Conservation (phyloP, 2,797 vertebrate species). For the Urocyon cinereoargenteus region DNA sequence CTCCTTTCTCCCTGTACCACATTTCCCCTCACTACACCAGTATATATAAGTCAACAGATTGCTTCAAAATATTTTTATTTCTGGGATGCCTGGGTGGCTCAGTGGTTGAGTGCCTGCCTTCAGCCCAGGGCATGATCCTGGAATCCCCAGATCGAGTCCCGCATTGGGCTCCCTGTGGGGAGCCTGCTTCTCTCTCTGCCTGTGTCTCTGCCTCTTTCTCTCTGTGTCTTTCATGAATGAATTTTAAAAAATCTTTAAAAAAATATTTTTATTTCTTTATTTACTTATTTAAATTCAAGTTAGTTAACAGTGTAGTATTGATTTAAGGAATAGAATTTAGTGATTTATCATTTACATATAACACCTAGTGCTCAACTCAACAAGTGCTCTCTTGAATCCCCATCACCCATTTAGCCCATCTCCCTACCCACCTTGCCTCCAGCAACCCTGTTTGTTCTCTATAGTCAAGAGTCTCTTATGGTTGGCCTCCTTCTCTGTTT, state of each 20-base stretch:
- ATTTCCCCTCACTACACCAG: slow-evolving; percentile 7
- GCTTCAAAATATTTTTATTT: not conserved
- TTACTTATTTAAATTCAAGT: not conserved
- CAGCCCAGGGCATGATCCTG: too few relatives aligned
- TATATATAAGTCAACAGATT: slow-evolving; percentile 35
- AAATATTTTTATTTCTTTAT: not conserved
- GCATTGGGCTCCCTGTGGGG: too few relatives aligned
- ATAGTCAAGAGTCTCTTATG: not conserved
- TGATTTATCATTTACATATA: not conserved
- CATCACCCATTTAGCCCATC: not conserved
- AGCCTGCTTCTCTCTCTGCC: too few relatives aligned
- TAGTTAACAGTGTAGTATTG: not conserved
- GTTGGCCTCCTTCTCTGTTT: not conserved
- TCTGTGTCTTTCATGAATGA: too few relatives aligned
- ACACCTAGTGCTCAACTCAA: not conserved
- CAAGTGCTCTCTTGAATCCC: not conserved
- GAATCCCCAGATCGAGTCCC: too few relatives aligned
- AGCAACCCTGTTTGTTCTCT: not conserved
- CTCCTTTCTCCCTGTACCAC: not conserved
- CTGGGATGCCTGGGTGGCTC: not conserved
- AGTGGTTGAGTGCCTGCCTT: too few relatives aligned
- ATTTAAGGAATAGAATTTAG: not conserved
- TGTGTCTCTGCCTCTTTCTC: too few relatives aligned
- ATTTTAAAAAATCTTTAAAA: too few relatives aligned
- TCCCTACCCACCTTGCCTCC: not conserved